phyloP scores from a whole-genome alignment of 2,113 vertebrate species.

The Hystrix brachyura region DNA sequence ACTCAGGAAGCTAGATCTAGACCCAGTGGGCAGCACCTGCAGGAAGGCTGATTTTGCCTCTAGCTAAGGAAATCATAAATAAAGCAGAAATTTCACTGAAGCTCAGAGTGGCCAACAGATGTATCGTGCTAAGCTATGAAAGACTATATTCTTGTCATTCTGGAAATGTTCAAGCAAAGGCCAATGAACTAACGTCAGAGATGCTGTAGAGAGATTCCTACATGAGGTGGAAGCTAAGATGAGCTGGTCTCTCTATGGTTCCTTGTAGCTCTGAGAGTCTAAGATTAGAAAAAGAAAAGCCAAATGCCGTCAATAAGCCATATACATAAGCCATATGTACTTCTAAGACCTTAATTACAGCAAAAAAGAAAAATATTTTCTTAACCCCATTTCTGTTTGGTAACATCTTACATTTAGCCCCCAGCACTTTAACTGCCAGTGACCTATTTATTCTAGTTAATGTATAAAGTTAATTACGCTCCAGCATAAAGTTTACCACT shows the following conservation, averaged over 20 bases:
- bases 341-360: slow-evolving; percentile 54
- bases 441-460: not conserved
- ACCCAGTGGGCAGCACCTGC: not conserved
- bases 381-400: slow-evolving; percentile 24
- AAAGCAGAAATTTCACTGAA: too few relatives aligned
- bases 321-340: not conserved
- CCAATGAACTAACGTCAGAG: not conserved
- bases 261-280: slow-evolving; percentile 30
- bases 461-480: not conserved
- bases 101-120: slow-evolving; percentile 32
- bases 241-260: slow-evolving; percentile 9
- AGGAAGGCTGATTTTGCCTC: slow-evolving; percentile 46
- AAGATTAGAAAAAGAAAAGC: slow-evolving; percentile 52
- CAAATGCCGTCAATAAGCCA: not conserved
- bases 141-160: not conserved
- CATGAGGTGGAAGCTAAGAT: not conserved
- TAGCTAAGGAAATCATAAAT: not conserved
- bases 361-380: slow-evolving; percentile 57
- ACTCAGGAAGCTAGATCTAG: not conserved
- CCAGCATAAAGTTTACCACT: slow-evolving; percentile 14
- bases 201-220: not conserved
- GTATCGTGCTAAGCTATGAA: not conserved
- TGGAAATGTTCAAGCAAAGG: slow-evolving; percentile 16
- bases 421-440: not conserved
- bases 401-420: slow-evolving; percentile 11